Base-by-base conservation (phyloP, 2,888 invertebrate species). In the Tetramorium bicarinatum region DNA sequence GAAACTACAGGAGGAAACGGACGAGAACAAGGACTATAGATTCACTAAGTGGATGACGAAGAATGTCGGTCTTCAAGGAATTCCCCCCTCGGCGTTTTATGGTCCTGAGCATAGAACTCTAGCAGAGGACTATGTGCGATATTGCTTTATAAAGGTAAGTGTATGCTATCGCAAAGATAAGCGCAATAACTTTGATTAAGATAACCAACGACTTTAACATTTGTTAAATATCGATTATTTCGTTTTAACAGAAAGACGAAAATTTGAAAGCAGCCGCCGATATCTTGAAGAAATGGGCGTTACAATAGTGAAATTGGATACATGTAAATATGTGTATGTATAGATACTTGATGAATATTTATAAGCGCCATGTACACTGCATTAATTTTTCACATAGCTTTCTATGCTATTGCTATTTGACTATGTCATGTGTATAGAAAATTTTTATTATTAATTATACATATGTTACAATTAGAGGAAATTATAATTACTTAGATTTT, bases 21-120 rank as follows among this genome's bases (percentile, higher is more conserved):
- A 98, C 92, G 96, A 96, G 89, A 86, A 92, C 71, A 97, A 96
- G 85, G 99, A 99, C 95, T 99, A 98, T 94, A 96, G 96, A 88
- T 99, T 99, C 95, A 98, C 99, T 0, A 98, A 99, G 95, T 99
- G 99, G 98, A 97, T 99, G 96, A 98, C 98, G 0, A 98, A 98
- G 93, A 98, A 99, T 92, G 97, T 98, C 91, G 98, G 99, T 62
- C 95, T 99, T 25, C 97, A 99, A 90, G 97, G 98, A 13, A 99
- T 99, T 88, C 99, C 99, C 2, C 98, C 98, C 0, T 97, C 98
- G 64, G 99, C 99, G 0, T 99, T 99, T 95, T 99, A 99, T 95
- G 97, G 97, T 25, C 95, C 96, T 7, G 95, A 95, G 11, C 97
- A 99, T 95, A 99, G 98, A 94, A 95, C 95, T 82, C 95, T 99